Conservation (phyloP, 2,797 vertebrate genomes). For the Balearica regulorum region DNA sequence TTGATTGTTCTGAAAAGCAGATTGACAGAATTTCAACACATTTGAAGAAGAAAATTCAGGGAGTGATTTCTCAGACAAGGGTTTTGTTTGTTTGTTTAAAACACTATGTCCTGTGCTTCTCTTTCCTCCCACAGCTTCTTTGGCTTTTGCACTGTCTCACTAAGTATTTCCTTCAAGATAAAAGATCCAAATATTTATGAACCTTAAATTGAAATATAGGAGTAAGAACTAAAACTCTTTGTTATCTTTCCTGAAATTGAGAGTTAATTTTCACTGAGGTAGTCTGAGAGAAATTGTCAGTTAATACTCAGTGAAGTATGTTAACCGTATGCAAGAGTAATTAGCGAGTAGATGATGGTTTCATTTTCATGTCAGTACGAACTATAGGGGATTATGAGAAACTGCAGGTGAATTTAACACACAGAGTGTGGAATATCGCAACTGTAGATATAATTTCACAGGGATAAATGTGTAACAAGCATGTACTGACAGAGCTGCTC, state of each 20-base stretch:
- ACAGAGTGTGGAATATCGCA: not conserved
- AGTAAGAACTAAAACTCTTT: not conserved
- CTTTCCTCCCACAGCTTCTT: not conserved
- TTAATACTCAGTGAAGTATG: not conserved
- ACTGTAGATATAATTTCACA: not conserved
- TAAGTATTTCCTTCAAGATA: not conserved
- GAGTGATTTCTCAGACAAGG: not conserved
- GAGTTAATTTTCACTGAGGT: not conserved
- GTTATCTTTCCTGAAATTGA: not conserved
- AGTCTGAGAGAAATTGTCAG: not conserved
- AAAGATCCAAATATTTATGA: not conserved
- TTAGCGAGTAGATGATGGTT: not conserved
- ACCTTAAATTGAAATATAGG: not conserved
- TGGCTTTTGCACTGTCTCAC: not conserved
- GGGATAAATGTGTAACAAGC: not conserved
- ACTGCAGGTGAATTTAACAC: not conserved
- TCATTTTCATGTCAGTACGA: not conserved
- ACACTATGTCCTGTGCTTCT: not conserved
- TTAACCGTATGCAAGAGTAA: not conserved
- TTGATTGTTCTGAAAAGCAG: not conserved
- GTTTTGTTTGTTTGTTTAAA: not conserved
- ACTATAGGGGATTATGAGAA: not conserved
- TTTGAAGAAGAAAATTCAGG: not conserved
- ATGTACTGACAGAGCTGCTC: not conserved
- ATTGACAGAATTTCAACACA: not conserved